Evolutionary conservation across 1,140 invertebrate genomes (phyloP).

Genomic region (Drosophila athabasca): DNA sequence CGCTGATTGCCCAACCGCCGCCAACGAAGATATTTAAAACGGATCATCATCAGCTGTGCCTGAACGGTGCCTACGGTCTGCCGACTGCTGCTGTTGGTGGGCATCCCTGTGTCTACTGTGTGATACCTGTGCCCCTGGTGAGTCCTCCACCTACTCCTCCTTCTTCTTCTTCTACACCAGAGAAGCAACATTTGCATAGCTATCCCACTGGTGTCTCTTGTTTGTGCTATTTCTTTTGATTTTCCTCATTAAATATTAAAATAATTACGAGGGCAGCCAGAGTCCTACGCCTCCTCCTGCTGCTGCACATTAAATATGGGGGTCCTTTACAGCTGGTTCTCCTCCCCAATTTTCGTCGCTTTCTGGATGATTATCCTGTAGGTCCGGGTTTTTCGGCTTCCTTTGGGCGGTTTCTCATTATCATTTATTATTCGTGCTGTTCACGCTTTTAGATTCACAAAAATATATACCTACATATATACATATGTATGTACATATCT

Average conservation of each 20-base stretch:
- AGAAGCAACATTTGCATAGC: constrained; percentile 45
- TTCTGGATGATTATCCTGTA: constrained; percentile 33
- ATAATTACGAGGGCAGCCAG: constrained; percentile 49
- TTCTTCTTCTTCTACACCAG: no score
- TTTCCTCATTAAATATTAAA: constrained; percentile 72
- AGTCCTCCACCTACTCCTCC: constrained; percentile 48
- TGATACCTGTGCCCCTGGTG: constrained; percentile 80
- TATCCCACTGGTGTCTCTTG: not conserved
- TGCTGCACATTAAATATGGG: not conserved
- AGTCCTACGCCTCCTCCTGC: constrained; percentile 7
- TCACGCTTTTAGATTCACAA: constrained; percentile 44
- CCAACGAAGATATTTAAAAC: constrained; percentile 83
- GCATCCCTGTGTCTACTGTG: constrained; percentile 81
- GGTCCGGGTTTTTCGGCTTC: constrained; percentile 4
- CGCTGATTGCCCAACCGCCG: constrained; percentile 78
- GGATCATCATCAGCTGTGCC: constrained; percentile 73
- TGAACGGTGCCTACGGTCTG: constrained; percentile 77
- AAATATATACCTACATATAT: constrained; percentile 8
- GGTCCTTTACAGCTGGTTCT: constrained; percentile 22
- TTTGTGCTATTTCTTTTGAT: constrained; percentile 19
- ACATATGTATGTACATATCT: constrained; percentile 25
- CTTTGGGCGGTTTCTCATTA: constrained; percentile 55
- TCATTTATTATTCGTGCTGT: constrained; percentile 63
- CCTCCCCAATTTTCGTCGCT: constrained; percentile 25
- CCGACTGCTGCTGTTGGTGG: constrained; percentile 80